Conservation (phyloP, 2,113 vertebrate genomes). For the Nothoprocta perdicaria region DNA sequence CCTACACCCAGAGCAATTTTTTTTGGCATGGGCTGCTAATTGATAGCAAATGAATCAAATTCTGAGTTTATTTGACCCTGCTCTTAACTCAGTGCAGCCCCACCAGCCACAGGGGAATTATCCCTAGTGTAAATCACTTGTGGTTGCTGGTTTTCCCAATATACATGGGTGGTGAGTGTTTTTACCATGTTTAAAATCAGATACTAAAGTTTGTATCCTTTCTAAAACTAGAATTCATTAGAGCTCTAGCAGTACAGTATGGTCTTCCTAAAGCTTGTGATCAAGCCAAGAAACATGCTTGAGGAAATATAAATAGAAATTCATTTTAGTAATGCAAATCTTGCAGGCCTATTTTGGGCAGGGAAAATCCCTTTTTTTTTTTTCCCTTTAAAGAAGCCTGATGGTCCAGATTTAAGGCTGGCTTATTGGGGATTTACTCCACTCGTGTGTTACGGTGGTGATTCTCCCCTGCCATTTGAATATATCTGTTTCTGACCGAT, state of each 20-base stretch:
- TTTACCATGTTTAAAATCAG: background rate
- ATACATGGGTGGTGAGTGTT: background rate
- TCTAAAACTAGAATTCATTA: background rate
- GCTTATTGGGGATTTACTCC: constrained; percentile 38
- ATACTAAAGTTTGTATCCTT: background rate
- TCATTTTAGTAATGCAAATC: constrained; percentile 69
- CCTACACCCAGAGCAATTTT: background rate
- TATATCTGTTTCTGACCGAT: constrained; percentile 5
- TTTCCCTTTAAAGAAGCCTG: background rate
- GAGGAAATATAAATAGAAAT: constrained; percentile 64
- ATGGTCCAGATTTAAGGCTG: constrained; percentile 19
- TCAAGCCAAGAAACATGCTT: background rate
- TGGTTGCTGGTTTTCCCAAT: background rate
- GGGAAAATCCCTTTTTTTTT: constrained; percentile 40
- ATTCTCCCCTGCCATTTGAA: constrained; percentile 20
- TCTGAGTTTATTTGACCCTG: background rate
- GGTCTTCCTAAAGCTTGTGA: constrained; percentile 27
- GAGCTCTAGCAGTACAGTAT: background rate
- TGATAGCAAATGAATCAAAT: background rate
- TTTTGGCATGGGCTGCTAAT: background rate
- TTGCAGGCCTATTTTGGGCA: constrained; percentile 41
- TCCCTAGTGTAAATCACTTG: background rate
- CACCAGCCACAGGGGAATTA: background rate
- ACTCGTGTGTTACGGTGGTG: background rate
- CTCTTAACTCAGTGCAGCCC: background rate